Evolutionary conservation across 2,888 invertebrate genomes (phyloP), one percentile per base, ranked within the genome.

Genomic region (Philereme transversata): DNA sequence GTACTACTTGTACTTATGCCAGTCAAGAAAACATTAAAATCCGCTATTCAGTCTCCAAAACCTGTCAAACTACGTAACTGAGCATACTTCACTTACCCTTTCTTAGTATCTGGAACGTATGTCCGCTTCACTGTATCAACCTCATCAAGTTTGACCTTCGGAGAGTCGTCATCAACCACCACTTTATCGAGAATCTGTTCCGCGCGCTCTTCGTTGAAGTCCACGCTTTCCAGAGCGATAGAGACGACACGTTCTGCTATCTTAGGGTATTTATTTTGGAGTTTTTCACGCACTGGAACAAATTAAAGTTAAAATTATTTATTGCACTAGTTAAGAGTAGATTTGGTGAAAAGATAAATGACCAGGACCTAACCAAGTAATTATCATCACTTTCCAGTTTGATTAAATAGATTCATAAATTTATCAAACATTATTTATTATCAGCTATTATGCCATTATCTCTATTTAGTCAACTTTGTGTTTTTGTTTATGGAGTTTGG

Each of bases 211-310:
- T 97, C 97, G 68, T 97, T 96, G 84, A 95, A 98, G 77, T 96
- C 95, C 0, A 97, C 97, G 77, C 97, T 97, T 76, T 98, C 98
- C 66, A 98, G 87, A 0, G 98, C 98, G 83, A 98, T 95, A 2
- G 94, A 89, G 53, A 98, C 95, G 8, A 98, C 95, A 64, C 96
- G 94, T 71, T 97, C 97, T 0, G 97, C 96, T 38, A 97, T 94
- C 50, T 94, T 94, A 54, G 94, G 94, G 83, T 96, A 97, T 77
- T 95, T 95, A 60, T 93, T 93, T 83, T 96, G 95, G 22, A 98
- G 92, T 69, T 94, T 93, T 41, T 83, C 81, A 89, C 95, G 96
- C 82, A 97, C 97, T 97, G 79, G 4, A 79, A 79, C n/a, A n/a
- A 33, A 22, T 22, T 22, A 22, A 22, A 22, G 22, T 22, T 22